These are phyloP conservation scores for Neuroterus valhalla DNA, from an alignment of 1,140 invertebrate species.

Conservation along the genomic window DNA sequence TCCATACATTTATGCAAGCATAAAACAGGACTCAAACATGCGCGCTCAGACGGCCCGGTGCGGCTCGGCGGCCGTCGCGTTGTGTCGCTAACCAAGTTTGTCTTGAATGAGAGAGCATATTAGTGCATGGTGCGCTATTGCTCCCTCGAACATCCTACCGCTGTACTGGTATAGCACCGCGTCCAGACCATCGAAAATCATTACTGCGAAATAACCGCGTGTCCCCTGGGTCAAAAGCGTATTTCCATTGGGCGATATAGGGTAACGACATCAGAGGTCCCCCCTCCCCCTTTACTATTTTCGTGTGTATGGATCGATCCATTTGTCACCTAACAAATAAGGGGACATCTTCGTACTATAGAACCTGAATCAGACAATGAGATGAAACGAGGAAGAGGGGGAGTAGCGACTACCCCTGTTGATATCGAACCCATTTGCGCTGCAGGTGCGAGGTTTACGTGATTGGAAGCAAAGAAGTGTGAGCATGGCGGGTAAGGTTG, in stretches of 20 bases:
- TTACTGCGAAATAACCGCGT: neutral
- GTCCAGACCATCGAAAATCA: constrained; percentile 4
- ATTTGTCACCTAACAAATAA: too few species aligned
- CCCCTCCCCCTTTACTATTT: too few species aligned
- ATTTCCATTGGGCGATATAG: constrained; percentile 1
- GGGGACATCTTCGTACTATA: too few species aligned
- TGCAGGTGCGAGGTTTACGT: constrained; percentile 6
- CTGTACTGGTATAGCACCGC: neutral
- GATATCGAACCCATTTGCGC: constrained; percentile 43
- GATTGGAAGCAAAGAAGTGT: constrained; percentile 31
- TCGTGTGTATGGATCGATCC: too few species aligned
- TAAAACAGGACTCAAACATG: too few species aligned
- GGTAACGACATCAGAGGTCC: too few species aligned
- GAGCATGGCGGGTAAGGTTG: constrained; percentile 19
- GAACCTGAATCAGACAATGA: too few species aligned
- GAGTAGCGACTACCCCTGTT: neutral
- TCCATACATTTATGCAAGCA: too few species aligned
- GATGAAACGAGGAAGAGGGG: neutral
- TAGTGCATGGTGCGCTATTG: neutral
- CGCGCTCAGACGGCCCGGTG: too few species aligned
- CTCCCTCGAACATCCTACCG: neutral
- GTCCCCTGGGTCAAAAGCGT: neutral
- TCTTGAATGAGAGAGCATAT: neutral
- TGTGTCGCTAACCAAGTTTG: neutral
- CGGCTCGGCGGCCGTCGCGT: neutral